Percentiles rank a stretch among this genome's conserved stretches.
Evolutionary conservation across 2,113 vertebrate species (phyloP).

Genomic region (Coptodon bakossiorum): DNA sequence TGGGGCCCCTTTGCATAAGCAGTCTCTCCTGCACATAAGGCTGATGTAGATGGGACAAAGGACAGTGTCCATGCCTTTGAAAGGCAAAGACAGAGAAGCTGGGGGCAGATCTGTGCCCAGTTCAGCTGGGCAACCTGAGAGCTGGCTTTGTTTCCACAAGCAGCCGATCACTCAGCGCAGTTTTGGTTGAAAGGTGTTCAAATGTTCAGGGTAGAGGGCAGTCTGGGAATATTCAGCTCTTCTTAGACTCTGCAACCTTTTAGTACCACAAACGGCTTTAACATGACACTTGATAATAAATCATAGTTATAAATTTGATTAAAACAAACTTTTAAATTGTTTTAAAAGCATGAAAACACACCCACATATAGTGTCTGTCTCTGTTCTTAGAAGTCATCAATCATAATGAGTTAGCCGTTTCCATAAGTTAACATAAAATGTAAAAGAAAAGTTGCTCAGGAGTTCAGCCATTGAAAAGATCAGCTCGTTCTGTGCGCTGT

Average conservation of each 20-base stretch:
- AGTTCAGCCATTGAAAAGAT: constrained; percentile 17
- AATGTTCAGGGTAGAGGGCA: constrained; percentile 49
- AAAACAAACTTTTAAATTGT: constrained; percentile 24
- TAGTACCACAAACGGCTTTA: constrained; percentile 6
- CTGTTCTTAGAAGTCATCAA: constrained; percentile 33
- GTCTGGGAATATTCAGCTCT: constrained; percentile 27
- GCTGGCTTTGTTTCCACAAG: constrained; percentile 67
- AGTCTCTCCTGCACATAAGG: neutral
- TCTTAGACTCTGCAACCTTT: constrained; percentile 18
- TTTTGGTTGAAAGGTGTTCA: constrained; percentile 58
- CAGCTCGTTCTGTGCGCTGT: neutral
- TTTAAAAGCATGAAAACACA: neutral
- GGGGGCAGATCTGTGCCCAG: constrained; percentile 15
- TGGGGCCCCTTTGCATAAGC: neutral
- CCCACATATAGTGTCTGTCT: neutral
- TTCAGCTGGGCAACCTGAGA: constrained; percentile 48
- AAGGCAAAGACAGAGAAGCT: neutral
- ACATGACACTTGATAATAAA: constrained; percentile 35
- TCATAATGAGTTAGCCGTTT: constrained; percentile 47
- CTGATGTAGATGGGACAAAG: neutral
- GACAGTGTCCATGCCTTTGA: constrained; percentile 29
- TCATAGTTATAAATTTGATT: constrained; percentile 37
- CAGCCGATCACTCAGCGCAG: constrained; percentile 74
- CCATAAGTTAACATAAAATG: constrained; percentile 31
- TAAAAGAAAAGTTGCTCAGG: constrained; percentile 8